Evolutionary conservation across 1,140 invertebrate genomes (phyloP).

Genomic region (Antheraea pernyi): DNA sequence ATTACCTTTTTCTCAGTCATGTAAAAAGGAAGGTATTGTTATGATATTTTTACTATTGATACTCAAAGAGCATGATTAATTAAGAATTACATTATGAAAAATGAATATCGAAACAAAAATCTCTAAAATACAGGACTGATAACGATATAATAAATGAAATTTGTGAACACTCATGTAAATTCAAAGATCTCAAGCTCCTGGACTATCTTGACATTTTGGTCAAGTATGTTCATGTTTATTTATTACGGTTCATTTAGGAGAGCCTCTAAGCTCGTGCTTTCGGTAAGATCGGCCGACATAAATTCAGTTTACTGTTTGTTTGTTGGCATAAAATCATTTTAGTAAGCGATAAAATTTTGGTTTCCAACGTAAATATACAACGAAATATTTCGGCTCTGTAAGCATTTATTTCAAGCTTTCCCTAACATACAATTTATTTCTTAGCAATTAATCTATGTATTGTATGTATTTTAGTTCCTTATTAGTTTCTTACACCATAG

Average conservation of each 20-base stretch:
- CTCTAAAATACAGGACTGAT: too few species aligned
- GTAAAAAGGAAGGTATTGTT: too few species aligned
- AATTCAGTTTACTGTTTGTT: constrained; percentile 14
- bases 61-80: too few species aligned
- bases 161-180: not conserved
- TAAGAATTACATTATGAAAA: too few species aligned
- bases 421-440: not conserved
- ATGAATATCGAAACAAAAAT: too few species aligned
- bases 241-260: constrained; percentile 16
- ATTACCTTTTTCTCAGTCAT: too few species aligned
- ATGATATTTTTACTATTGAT: too few species aligned
- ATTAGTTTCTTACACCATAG: too few species aligned
- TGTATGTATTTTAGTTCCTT: too few species aligned
- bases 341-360: constrained; percentile 14
- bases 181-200: not conserved
- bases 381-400: not conserved
- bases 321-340: constrained; percentile 12
- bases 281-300: constrained; percentile 7
- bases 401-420: not conserved
- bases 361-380: constrained; percentile 5
- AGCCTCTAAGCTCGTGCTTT: constrained; percentile 9
- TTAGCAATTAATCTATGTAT: not conserved
- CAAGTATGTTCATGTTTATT: constrained; percentile 18
- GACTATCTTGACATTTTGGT: constrained; percentile 14
- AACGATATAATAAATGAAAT: too few species aligned